Evolutionary conservation across 2,888 invertebrate genomes (phyloP).

Genomic region (Drosophila emarginata): DNA sequence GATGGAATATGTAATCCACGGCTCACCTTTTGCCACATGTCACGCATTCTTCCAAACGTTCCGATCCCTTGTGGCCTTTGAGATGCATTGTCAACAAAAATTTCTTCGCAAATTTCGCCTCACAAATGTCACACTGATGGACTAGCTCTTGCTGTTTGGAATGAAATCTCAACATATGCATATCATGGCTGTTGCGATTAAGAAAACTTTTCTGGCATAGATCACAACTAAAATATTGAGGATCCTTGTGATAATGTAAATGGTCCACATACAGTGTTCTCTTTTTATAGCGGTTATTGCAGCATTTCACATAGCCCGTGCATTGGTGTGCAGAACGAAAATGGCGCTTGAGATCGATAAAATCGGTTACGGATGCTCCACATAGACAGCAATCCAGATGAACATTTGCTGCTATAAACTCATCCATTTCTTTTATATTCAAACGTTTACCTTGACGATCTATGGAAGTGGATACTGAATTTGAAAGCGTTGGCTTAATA

Average conservation of each 20-base stretch:
- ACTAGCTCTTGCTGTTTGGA: constrained; percentile 69
- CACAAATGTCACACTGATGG: constrained; percentile 60
- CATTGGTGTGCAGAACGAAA: constrained; percentile 65
- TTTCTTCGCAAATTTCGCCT: constrained; percentile 67
- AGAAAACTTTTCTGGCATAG: constrained; percentile 64
- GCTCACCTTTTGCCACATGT: constrained; percentile 62
- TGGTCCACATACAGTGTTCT: constrained; percentile 74
- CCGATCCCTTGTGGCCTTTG: constrained; percentile 66
- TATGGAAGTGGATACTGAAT: not conserved
- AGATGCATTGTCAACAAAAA: constrained; percentile 71
- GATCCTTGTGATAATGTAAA: constrained; percentile 70
- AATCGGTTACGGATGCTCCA: constrained; percentile 52
- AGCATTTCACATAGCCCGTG: constrained; percentile 68
- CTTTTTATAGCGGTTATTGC: constrained; percentile 73
- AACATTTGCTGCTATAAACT: constrained; percentile 70
- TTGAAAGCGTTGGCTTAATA: not conserved
- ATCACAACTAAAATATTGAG: constrained; percentile 70
- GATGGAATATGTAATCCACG: not conserved
- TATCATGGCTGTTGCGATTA: constrained; percentile 70
- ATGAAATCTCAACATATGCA: constrained; percentile 72
- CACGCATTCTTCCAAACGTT: constrained; percentile 60
- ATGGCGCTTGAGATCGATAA: constrained; percentile 66
- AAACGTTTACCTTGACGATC: constrained; percentile 46
- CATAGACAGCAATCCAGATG: constrained; percentile 63
- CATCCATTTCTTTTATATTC: constrained; percentile 67